Base-by-base conservation (phyloP, 2,797 vertebrate genomes). In the Gymnothorax javanicus region DNA sequence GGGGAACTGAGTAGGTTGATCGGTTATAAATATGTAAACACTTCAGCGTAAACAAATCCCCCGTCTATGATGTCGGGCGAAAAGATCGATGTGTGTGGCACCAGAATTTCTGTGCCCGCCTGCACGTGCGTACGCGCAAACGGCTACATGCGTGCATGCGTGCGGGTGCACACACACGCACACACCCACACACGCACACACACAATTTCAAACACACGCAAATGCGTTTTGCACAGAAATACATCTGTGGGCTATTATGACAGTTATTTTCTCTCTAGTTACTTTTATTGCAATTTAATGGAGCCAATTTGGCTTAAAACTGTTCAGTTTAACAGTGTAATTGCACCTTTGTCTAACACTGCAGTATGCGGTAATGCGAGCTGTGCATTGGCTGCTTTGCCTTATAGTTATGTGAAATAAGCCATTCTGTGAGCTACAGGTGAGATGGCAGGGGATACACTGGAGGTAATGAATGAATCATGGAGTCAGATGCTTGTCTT, bases 231-330 rank as follows among this genome's bases (percentile, higher is more conserved):
- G 33, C 33, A 2, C 33, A 33, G 52, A 77, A 79, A 75, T 75
- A 60, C 57, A 86, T 86, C 89, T 92, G 33, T 77, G 73, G 52
- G 20, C 12, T 43, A 94, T 93, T 91, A 91, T 91, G 91, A 91
- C 89, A 93, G 94, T 95, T 94, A 94, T 94, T 94, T 95, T 94
- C 92, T 91, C 90, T 91, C 56, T 67, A 87, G 93, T 89, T 93
- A 93, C 91, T 57, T 86, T 91, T 91, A 94, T 93, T 92, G 94
- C 94, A 92, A 93, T 94, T 96, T 96, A 95, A 96, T 96, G 94
- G 75, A 62, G 58, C 75, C 73, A 43, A 43, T 56, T 81, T 86
- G 75, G 25, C 85, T 79, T 79, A 86, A 86, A 79, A 33, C 73
- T 54, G 20, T n/a, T 77, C 79, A 13, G n/a, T 60, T 86, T 86